Base-by-base conservation (phyloP, 1,140 invertebrate species). In the Danaus melanippus region DNA sequence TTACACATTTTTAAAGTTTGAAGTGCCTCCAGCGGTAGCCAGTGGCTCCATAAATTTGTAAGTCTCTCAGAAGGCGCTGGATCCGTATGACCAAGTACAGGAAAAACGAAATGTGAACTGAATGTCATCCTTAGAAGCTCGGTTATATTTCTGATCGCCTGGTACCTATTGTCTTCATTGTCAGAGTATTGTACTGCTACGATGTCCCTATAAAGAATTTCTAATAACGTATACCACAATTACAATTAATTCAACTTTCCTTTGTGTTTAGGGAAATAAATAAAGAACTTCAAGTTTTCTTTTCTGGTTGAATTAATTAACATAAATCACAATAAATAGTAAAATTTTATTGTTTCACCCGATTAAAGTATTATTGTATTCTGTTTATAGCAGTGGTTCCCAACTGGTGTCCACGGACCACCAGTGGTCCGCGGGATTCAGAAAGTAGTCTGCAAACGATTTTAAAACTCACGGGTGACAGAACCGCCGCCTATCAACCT, bases 21-120 rank as follows among this genome's bases (percentile, higher is more conserved):
- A 50, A 95, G 85, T 0, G 94, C 93, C 64, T 96, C 95, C 10
- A 92, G 89, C 2, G 94, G 94, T 43, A 96, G 79, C 94, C 94
- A 96, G 45, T 93, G 90, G 58, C 90, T 90, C 94, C 94, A 96
- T 49, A 95, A 84, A 55, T 90, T 89, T 0, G 92, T 93, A 48
- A 95, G 87, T 64, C 93, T 93, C 49, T 76, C 76, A 9, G 80
- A 88, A 1, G 86, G 78, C 32, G 76, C 73, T 0, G 86, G 86
- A 51, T 88, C 87, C 70, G 94, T 91, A 74, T 95, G 93, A 1
- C 94, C 94, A 44, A 96, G 82, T 1, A 94, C 94, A 0, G 94
- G 94, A 69, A 96, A 95, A 43, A 96, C 92, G 76, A 95, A 95
- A 74, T 94, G 93, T 7, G 92, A 93, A 52, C 91, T 92, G 84